Evolutionary conservation across 2,113 vertebrate genomes (phyloP), one percentile per base, ranked within the genome.

Genomic region (Odocoileus virginianus): DNA sequence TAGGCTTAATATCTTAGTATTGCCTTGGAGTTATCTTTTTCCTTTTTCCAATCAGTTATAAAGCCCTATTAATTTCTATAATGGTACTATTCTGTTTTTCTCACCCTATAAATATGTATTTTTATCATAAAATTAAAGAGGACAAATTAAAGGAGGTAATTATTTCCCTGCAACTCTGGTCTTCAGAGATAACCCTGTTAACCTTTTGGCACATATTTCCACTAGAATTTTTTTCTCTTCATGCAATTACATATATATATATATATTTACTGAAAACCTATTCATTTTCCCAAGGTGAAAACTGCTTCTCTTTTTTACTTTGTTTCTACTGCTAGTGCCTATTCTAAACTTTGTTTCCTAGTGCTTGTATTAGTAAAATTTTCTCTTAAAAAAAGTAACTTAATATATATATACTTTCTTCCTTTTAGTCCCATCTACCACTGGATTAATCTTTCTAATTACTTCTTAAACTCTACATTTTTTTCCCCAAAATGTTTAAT

Each of bases 281-380:
- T 83, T 60, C 54, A 7, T 76, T 97, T 71, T 95, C 84, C 47
- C 40, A 78, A 27, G 82, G 14, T 87, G 50, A 90, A 91, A 58
- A 13, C 13, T 76, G 8, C 43, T 11, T 36, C 57, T 92, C 6
- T 64, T 82, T 54, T 45, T 33, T 19, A 36, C 30, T 40, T 83
- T 93, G 45, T 87, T 87, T 78, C n/a, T 93, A 64, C 47, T 95
- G 74, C 74, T 78, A 57, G 67, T 93, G 10, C 47, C 28, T 83
- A 64, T 27, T 95, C 47, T 90, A 82, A 81, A 83, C 50, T 93
- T 95, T 74, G 71, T 86, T 95, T 97, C 33, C 17, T 50, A 87
- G 61, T 93, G 60, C 19, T 21, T 93, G 52, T 25, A 19, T 90
- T 89, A 78, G 61, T 81, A 55, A 52, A 45, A 52, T 47, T 55